These are phyloP conservation scores for Pammene fasciana DNA, from an alignment of 2,888 invertebrate genomes.

Conservation along the genomic window DNA sequence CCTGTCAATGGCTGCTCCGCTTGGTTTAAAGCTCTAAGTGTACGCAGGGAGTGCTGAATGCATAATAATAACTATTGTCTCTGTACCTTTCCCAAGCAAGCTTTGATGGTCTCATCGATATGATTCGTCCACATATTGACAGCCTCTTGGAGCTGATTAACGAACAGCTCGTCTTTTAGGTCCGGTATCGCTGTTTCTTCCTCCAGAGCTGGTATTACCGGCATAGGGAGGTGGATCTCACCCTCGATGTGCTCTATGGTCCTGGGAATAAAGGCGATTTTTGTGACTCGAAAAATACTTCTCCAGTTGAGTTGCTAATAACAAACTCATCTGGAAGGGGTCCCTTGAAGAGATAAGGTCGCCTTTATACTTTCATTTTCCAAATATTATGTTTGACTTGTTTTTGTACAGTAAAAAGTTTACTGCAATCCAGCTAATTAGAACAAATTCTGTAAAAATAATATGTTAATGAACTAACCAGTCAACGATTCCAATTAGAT, in stretches of 20 bases:
- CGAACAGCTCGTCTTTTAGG: conserved; percentile 74
- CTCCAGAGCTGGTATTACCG: conserved; percentile 80
- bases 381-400: too few species aligned
- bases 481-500: conserved; percentile 67
- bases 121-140: conserved; percentile 86
- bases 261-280: conserved; percentile 65
- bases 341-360: too few species aligned
- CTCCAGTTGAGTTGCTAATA: too few species aligned
- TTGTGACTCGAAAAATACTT: too few species aligned
- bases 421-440: too few species aligned
- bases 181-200: conserved; percentile 68
- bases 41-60: too few species aligned
- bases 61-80: neutral
- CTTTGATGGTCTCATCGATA: conserved; percentile 83
- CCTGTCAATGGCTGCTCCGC: too few species aligned
- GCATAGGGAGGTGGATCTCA: conserved; percentile 87
- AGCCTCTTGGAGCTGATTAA: conserved; percentile 84
- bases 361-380: too few species aligned
- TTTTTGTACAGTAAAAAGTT: too few species aligned
- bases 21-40: too few species aligned
- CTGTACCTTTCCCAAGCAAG: conserved; percentile 79
- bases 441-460: too few species aligned
- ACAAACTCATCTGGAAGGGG: too few species aligned
- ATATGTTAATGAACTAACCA: conserved; percentile 60
- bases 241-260: conserved; percentile 89